These are phyloP conservation scores for Herpailurus yagouaroundi DNA, from an alignment of 2,113 vertebrate genomes.

Conservation along the genomic window DNA sequence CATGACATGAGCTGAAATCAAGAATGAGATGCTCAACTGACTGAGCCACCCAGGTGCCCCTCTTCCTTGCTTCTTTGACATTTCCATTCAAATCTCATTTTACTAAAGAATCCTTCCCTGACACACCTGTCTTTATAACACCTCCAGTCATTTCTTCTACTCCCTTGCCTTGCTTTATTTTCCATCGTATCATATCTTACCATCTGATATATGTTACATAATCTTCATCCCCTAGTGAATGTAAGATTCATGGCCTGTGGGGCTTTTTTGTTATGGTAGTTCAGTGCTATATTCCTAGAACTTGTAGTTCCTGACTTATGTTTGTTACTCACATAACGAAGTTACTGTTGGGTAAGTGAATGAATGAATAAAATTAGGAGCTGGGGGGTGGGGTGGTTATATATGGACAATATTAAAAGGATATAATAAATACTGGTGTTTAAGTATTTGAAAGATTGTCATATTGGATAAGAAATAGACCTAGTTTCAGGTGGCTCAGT, in stretches of 20 bases:
- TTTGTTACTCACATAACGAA: background rate
- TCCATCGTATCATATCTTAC: background rate
- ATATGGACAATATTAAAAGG: background rate
- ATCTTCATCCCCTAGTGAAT: background rate
- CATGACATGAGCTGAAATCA: too few relatives aligned
- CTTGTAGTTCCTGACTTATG: background rate
- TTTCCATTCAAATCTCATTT: background rate
- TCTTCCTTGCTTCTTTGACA: background rate
- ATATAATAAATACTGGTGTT: background rate
- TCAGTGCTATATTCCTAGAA: background rate
- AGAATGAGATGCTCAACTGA: too few relatives aligned
- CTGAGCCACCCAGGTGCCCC: too few relatives aligned
- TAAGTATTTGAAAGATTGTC: conserved; percentile 37
- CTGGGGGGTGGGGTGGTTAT: background rate
- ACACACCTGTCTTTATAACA: background rate
- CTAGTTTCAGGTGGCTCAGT: too few relatives aligned
- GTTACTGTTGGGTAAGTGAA: background rate
- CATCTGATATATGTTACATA: background rate
- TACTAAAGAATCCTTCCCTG: background rate
- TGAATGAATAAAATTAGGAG: background rate
- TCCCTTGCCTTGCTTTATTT: background rate
- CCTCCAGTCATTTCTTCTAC: background rate
- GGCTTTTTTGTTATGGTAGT: background rate
- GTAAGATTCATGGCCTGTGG: background rate
- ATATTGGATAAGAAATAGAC: background rate